Conservation (phyloP, 2,113 vertebrate genomes). For the Shinisaurus crocodilurus region DNA sequence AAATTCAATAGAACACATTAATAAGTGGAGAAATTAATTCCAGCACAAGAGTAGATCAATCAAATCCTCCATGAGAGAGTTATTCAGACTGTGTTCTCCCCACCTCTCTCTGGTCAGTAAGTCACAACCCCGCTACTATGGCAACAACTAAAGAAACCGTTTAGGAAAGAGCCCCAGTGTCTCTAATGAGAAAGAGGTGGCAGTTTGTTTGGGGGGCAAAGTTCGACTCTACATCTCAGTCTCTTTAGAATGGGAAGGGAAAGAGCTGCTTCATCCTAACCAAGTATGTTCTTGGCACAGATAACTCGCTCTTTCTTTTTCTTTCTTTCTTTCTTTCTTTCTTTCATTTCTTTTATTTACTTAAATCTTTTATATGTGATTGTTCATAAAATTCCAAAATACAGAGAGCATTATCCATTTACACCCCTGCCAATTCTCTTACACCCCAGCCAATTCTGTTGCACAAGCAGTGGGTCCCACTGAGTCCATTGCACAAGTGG, state of each 20-base stretch:
- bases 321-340: background rate
- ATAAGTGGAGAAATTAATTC: slow-evolving; percentile 65
- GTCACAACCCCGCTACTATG: slow-evolving; percentile 32
- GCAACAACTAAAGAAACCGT: slow-evolving; percentile 35
- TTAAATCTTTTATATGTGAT: background rate
- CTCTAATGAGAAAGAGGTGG: slow-evolving; percentile 37
- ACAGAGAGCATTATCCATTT: no score
- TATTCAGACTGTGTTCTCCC: slow-evolving; percentile 13
- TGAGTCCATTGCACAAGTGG: no score
- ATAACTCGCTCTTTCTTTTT: slow-evolving; percentile 25
- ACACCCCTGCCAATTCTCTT: no score
- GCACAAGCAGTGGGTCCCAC: no score
- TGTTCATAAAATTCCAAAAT: background rate
- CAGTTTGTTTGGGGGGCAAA: slow-evolving; percentile 53
- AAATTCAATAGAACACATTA: slow-evolving; percentile 53
- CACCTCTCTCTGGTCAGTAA: slow-evolving; percentile 40
- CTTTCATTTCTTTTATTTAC: no score
- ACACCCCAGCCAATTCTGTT: no score
- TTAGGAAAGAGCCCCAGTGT: slow-evolving; percentile 5
- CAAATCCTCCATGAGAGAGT: slow-evolving; percentile 43
- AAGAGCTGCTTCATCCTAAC: slow-evolving; percentile 42
- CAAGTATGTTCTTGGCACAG: slow-evolving; percentile 43
- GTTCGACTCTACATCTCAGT: background rate
- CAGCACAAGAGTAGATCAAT: slow-evolving; percentile 54
- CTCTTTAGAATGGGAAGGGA: background rate